Evolutionary conservation across 2,888 invertebrate genomes (phyloP), one percentile per base, ranked within the genome.

Genomic region (Heliconius ismenius): DNA sequence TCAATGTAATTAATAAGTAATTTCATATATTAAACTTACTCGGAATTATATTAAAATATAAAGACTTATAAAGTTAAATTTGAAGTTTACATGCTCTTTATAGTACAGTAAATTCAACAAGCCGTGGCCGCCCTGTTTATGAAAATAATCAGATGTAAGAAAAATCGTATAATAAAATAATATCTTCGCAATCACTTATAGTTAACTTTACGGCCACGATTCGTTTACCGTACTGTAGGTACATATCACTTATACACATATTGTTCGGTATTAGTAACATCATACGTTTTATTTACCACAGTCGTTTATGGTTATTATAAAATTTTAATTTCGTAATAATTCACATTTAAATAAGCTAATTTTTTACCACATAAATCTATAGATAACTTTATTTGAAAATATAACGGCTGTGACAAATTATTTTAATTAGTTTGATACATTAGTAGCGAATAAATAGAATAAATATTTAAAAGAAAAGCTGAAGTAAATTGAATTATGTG

Each of bases 401-500:
- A 43, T 36, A 65, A 65, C 65, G 21, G 4, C 65, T 65, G 36
- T 36, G 36, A 9, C n/a, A 65, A 65, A 65, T 65, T 36, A 36
- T 36, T 36, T 11, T 21, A 36, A 21, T 36, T 36, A 36, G 4
- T 36, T 36, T 18, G 6, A 7, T 36, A 65, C 21, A 65, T 36
- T 21, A 65, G 65, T 21, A 65, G 10, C 9, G 9, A 32, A 60
- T 60, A 60, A 60, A 60, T 60, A 60, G 11, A 60, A 60, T 24
- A 60, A 10, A 26, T 60, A 24, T 11, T 13, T 26, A 26, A 60
- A 60, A 60, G 13, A 13, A 24, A 60, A 60, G 13, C 26, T 62
- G 60, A 10, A 62, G 24, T 62, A 13, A 24, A 26, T 62, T 11
- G 60, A 43, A 43, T 62, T 24, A 4, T 13, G 13, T 13, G 89